Conservation (phyloP, 2,797 vertebrate genomes). For the Astyanax mexicanus region DNA sequence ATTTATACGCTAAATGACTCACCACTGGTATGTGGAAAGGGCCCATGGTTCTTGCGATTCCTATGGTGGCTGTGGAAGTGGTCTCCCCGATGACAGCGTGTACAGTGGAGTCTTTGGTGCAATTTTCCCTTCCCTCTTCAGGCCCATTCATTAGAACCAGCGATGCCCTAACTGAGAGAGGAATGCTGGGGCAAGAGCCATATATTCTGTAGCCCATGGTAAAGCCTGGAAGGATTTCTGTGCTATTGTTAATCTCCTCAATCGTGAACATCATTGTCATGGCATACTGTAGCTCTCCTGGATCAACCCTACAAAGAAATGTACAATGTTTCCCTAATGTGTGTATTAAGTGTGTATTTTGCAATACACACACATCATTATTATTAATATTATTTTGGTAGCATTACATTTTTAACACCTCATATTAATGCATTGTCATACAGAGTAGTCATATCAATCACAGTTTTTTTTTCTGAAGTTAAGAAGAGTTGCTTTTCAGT, state of each 20-base stretch:
- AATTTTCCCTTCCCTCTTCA: slow-evolving; percentile 58
- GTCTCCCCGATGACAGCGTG: slow-evolving; percentile 82
- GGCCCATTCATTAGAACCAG: slow-evolving; percentile 77
- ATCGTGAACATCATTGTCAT: slow-evolving; percentile 83
- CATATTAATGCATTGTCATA: not conserved
- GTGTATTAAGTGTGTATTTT: not conserved
- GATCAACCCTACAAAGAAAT: slow-evolving; percentile 70
- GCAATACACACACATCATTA: too few relatives aligned
- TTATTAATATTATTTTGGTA: too few relatives aligned
- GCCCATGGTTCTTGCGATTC: slow-evolving; percentile 78
- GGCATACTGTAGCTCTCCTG: slow-evolving; percentile 80
- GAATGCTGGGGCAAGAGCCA: slow-evolving; percentile 79
- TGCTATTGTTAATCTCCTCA: slow-evolving; percentile 81
- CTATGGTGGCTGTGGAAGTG: slow-evolving; percentile 81
- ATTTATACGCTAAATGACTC: slow-evolving; percentile 53
- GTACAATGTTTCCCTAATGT: not conserved
- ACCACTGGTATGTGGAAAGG: slow-evolving; percentile 83
- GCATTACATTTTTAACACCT: too few relatives aligned
- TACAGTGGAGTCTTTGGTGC: slow-evolving; percentile 68
- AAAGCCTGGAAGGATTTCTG: slow-evolving; percentile 73
- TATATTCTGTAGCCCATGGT: slow-evolving; percentile 79
- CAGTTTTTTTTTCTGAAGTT: not conserved
- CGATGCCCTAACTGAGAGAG: slow-evolving; percentile 78
- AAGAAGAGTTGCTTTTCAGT: not conserved
- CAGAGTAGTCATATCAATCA: not conserved